Evolutionary conservation across 2,888 invertebrate genomes (phyloP).

Genomic region (Eristalis intricaria): DNA sequence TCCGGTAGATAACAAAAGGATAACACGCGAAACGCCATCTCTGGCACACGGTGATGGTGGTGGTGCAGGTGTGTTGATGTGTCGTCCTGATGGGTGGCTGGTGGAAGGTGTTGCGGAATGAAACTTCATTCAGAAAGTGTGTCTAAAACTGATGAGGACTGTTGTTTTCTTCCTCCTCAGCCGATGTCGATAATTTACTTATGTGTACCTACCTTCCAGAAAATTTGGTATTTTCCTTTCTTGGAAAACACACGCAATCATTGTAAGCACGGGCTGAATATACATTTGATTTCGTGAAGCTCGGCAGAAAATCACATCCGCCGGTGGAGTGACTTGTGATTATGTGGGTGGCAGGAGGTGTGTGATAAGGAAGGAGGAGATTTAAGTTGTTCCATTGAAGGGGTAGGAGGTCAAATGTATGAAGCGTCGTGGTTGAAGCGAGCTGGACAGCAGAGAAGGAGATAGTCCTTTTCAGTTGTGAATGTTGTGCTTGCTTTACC

Average conservation of each 20-base stretch:
- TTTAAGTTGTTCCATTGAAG: too few relatives aligned
- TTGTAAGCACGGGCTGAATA: background rate
- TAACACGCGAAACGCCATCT: conserved; percentile 41
- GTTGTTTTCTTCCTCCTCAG: conserved; percentile 5
- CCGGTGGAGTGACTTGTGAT: background rate
- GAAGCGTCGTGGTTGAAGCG: too few relatives aligned
- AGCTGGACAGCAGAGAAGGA: too few relatives aligned
- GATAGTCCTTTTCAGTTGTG: too few relatives aligned
- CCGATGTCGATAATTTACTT: conserved; percentile 32
- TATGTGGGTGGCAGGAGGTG: background rate
- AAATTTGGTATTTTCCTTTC: background rate
- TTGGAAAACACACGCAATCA: background rate
- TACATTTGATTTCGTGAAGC: background rate
- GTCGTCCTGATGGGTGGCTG: background rate
- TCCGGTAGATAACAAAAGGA: conserved; percentile 25
- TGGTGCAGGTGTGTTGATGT: conserved; percentile 17
- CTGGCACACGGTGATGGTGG: conserved; percentile 15
- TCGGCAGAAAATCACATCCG: background rate
- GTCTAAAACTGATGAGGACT: conserved; percentile 10
- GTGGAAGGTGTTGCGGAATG: background rate
- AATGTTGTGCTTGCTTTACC: too few relatives aligned
- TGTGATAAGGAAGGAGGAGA: background rate
- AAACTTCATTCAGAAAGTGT: background rate
- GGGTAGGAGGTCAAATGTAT: too few relatives aligned
- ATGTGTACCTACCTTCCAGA: background rate